Percentiles rank a stretch among this genome's conserved stretches.
These are phyloP conservation scores for Corythornis vintsioides DNA, from an alignment of 2,113 vertebrate genomes.

Conservation along the genomic window DNA sequence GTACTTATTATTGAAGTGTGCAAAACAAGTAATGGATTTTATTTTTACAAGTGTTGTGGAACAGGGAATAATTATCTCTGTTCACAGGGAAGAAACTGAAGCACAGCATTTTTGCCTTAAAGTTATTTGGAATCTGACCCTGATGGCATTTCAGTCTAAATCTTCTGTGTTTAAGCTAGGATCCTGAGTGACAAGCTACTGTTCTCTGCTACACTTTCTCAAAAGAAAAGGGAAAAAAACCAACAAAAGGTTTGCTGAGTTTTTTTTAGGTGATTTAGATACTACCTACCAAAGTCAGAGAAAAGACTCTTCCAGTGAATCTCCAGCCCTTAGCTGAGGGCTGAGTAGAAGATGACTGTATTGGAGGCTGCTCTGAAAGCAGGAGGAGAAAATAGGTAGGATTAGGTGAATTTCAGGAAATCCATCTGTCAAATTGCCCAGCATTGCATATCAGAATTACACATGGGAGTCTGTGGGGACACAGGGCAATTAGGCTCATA, in stretches of 20 bases:
- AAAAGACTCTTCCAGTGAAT: not conserved
- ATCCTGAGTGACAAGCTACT: not conserved
- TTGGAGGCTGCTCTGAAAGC: not conserved
- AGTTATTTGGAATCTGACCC: not conserved
- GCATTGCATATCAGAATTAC: not conserved
- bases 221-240: not conserved
- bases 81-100: not conserved
- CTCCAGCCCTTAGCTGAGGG: not conserved
- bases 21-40: conserved; percentile 4
- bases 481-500: not conserved
- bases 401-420: not conserved
- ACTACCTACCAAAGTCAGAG: not conserved
- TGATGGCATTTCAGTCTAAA: not conserved
- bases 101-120: not conserved
- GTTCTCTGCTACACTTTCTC: not conserved
- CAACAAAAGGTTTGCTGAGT: not conserved
- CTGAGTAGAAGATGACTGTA: not conserved
- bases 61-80: not conserved
- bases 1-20: not conserved
- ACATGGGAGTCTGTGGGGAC: accelerated
- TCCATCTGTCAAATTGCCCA: not conserved
- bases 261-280: not conserved
- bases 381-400: not conserved
- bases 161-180: not conserved
- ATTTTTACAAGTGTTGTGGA: not conserved